A percentile compares a stretch with the other conserved stretches of the same genome.
Conservation (phyloP, 2,113 vertebrate genomes). For the Catagonus wagneri region DNA sequence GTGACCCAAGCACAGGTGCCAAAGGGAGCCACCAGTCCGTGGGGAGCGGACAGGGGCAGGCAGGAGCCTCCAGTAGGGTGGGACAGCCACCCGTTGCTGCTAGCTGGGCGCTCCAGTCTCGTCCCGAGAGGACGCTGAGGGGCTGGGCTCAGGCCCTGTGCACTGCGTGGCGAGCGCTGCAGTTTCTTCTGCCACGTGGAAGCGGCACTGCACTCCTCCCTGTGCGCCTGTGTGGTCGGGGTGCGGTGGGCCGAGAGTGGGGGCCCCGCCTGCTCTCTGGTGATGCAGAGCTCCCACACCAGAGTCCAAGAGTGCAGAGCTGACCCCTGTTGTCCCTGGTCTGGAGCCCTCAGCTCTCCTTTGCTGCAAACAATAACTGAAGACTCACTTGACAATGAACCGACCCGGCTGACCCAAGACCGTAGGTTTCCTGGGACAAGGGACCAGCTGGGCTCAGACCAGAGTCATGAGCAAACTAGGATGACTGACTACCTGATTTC, state of each 20-base stretch:
- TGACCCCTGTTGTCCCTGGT: background rate
- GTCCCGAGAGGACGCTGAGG: background rate
- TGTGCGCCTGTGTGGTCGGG: background rate
- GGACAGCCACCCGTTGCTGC: background rate
- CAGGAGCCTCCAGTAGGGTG: background rate
- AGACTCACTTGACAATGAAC: background rate
- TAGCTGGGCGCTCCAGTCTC: background rate
- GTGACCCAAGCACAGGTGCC: background rate
- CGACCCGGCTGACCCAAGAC: background rate
- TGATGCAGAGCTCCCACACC: background rate
- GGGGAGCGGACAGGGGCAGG: background rate
- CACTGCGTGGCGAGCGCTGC: background rate
- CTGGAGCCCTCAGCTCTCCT: background rate
- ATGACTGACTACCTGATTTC: background rate
- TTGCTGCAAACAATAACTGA: background rate
- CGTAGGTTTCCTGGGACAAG: background rate
- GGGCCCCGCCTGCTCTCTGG: background rate
- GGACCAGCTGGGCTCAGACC: background rate
- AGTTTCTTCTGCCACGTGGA: background rate
- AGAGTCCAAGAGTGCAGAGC: background rate
- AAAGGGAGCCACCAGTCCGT: background rate
- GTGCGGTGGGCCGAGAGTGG: background rate
- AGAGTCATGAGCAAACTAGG: background rate
- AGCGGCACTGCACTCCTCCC: background rate
- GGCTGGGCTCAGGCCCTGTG: background rate